Base-by-base conservation (phyloP, 92 coral and sea anemone species). In the Phenganax stokvisi region DNA sequence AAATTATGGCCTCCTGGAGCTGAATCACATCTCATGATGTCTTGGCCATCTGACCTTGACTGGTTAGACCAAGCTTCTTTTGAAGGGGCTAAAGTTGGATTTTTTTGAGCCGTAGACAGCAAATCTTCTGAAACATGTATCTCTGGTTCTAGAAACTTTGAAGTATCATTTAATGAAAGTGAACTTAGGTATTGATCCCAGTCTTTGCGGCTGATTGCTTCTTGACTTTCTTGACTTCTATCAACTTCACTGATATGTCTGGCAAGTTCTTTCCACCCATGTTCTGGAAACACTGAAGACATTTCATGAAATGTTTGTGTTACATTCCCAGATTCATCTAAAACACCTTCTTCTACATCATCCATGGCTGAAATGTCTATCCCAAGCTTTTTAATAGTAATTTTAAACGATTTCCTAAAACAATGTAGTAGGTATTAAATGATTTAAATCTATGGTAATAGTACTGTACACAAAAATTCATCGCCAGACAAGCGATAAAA, bases 211-310 rank as follows among this genome's bases (percentile, higher is more conserved):
- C 69, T 64, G 11, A 51, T 27, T 54, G 1, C 74, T 51, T 9
- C 59, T 0, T 65, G 47, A 64, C 44, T 17, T 31, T 64, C 81
- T 9, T 30, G 54, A 31, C 2, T 31, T 63, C 12, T 51, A 16
- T 28, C 56, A 57, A 30, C 72, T 25, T 59, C 57, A 51, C 62
- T 65, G 15, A 73, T 51, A 54, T 79, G 73, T 62, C 83, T 79
- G 59, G 65, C 73, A 64, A 79, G 55, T 61, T 79, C 83, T 64
- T 52, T 79, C 83, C 83, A 79, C 9, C 83, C 73, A 79, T 56
- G 51, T 25, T 54, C 12, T 51, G 58, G 72, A 52, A 56, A 53
- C 7, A 58, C 58, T 52, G 60, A 51, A 11, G 30, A 54, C 51
- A 12, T 73, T 53, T 53, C 62, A 13, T 12, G 51, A 17, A 64